A percentile compares a stretch with the other conserved stretches of the same genome.
These are phyloP conservation scores for Acipenser oxyrinchus DNA, from an alignment of 2,797 vertebrate species.

Conservation along the genomic window DNA sequence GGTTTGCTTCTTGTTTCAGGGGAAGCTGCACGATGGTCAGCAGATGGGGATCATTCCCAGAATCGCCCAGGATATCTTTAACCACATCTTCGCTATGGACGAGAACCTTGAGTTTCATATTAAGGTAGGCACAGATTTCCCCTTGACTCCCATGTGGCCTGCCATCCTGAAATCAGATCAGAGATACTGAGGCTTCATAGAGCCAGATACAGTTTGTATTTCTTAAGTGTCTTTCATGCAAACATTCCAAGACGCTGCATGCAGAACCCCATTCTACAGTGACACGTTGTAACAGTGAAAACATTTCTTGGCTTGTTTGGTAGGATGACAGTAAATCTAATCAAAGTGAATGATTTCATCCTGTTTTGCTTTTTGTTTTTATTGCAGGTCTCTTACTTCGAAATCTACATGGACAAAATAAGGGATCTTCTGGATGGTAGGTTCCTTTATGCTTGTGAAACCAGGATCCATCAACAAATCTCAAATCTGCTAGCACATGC, in stretches of 20 bases:
- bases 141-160: too few relatives aligned
- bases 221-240: too few relatives aligned
- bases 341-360: background rate
- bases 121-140: constrained; percentile 56
- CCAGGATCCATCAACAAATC: too few relatives aligned
- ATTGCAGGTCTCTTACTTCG: constrained; percentile 87
- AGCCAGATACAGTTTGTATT: too few relatives aligned
- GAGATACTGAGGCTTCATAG: too few relatives aligned
- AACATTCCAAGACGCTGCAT: too few relatives aligned
- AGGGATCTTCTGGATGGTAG: constrained; percentile 89
- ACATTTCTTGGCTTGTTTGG: too few relatives aligned
- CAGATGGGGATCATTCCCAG: constrained; percentile 92
- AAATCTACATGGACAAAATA: constrained; percentile 97
- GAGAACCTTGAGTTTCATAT: constrained; percentile 95
- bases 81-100: constrained; percentile 91
- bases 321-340: too few relatives aligned
- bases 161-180: too few relatives aligned
- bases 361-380: constrained; percentile 14
- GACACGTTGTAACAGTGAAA: too few relatives aligned
- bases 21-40: constrained; percentile 79
- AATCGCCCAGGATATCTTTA: constrained; percentile 88
- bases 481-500: too few relatives aligned
- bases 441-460: constrained; percentile 24
- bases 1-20: constrained; percentile 47
- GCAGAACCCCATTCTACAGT: too few relatives aligned